Percentiles rank a stretch among this genome's conserved stretches.
Conservation (phyloP, 2,113 vertebrate species). For the Bufo bufo region DNA sequence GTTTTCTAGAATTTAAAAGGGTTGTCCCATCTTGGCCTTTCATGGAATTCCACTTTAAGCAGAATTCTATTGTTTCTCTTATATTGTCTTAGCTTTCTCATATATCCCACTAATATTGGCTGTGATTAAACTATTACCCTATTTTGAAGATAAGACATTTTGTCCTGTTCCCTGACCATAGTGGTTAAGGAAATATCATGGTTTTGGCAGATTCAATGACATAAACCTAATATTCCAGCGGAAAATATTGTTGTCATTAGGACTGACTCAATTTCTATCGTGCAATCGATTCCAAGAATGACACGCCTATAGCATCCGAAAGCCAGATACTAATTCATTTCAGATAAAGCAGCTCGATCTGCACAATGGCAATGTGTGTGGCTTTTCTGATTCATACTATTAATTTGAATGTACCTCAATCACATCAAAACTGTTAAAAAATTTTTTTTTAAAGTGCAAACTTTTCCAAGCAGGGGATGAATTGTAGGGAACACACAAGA, state of each 20-base stretch:
- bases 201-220: not conserved
- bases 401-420: not conserved
- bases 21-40: too few relatives aligned
- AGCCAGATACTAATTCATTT: conserved; percentile 36
- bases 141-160: not conserved
- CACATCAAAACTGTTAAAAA: not conserved
- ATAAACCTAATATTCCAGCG: conserved; percentile 13
- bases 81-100: not conserved
- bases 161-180: not conserved
- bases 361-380: not conserved
- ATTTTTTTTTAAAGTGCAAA: not conserved
- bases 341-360: conserved; percentile 32
- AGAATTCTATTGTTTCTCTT: not conserved
- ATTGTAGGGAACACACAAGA: not conserved
- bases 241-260: conserved; percentile 37
- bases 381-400: not conserved
- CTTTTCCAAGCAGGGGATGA: not conserved
- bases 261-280: conserved; percentile 22
- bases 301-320: not conserved
- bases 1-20: too few relatives aligned
- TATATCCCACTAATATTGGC: not conserved
- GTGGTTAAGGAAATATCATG: not conserved
- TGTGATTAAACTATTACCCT: not conserved
- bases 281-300: conserved; percentile 34
- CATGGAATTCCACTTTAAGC: too few relatives aligned